These are phyloP conservation scores for Nothocercus julius DNA, from an alignment of 2,113 vertebrate genomes.

Conservation along the genomic window DNA sequence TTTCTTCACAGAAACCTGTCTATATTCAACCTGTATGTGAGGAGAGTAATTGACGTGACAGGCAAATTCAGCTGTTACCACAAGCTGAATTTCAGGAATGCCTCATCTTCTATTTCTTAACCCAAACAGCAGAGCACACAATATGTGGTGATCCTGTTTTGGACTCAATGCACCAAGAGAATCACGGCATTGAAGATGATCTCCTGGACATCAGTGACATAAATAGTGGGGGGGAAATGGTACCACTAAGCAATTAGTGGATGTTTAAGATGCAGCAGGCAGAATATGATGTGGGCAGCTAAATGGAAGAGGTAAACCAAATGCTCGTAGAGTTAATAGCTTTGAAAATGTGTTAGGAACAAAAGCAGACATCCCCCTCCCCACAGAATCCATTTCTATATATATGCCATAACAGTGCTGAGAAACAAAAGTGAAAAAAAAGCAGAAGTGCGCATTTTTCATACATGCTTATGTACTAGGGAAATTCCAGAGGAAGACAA, in stretches of 20 bases:
- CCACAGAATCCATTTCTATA: not conserved
- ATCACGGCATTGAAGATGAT: not conserved
- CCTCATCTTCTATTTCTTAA: not conserved
- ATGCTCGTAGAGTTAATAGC: not conserved
- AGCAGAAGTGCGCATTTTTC: not conserved
- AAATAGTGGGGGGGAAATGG: not conserved
- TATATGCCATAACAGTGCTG: not conserved
- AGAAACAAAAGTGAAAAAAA: not conserved
- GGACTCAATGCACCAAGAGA: not conserved
- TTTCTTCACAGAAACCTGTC: not conserved
- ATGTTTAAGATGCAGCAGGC: not conserved
- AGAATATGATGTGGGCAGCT: not conserved
- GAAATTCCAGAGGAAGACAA: conserved; percentile 13
- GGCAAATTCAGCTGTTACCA: not conserved
- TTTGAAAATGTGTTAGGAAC: not conserved
- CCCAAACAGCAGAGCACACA: not conserved
- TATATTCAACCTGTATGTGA: not conserved
- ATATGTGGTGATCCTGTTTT: not conserved
- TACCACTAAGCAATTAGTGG: not conserved
- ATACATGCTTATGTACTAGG: not conserved
- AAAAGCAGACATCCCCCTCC: not conserved
- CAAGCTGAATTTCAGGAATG: not conserved
- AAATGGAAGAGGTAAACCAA: not conserved
- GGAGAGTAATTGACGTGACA: not conserved
- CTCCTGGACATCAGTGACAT: not conserved